phyloP scores from a whole-genome alignment of 1,140 invertebrate genomes.

The Diachasma alloeum region DNA sequence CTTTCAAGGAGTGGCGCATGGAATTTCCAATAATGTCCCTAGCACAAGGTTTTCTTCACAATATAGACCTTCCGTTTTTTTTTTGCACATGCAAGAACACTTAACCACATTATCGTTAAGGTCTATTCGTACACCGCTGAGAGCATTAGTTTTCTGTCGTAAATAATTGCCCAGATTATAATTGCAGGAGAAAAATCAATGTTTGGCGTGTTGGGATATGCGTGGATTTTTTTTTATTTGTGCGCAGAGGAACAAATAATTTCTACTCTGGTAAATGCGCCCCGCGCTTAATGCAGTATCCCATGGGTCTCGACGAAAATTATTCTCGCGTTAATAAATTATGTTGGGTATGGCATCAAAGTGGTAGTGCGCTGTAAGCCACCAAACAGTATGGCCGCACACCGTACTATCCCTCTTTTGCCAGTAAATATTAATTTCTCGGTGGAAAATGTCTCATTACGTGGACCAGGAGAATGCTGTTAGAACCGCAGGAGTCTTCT shows the following conservation, averaged over 20 bases:
- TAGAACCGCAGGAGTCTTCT: neutral
- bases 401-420: neutral
- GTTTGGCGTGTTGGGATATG: neutral
- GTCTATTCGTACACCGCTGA: neutral
- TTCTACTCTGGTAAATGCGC: conserved; percentile 2
- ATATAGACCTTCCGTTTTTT: neutral
- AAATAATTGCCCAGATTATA: neutral
- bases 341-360: conserved; percentile 22
- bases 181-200: neutral
- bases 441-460: conserved; percentile 23
- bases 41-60: neutral
- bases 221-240: neutral
- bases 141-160: neutral
- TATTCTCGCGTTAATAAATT: conserved; percentile 34
- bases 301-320: conserved; percentile 4
- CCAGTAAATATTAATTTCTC: conserved; percentile 28
- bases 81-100: neutral
- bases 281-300: conserved; percentile 7
- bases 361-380: neutral
- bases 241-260: neutral
- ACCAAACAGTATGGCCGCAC: neutral
- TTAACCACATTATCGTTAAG: neutral
- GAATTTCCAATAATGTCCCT: neutral
- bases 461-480: neutral
- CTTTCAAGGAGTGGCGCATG: neutral